phyloP scores from a whole-genome alignment of 2,888 invertebrate genomes.

The Idaea dimidiata region DNA sequence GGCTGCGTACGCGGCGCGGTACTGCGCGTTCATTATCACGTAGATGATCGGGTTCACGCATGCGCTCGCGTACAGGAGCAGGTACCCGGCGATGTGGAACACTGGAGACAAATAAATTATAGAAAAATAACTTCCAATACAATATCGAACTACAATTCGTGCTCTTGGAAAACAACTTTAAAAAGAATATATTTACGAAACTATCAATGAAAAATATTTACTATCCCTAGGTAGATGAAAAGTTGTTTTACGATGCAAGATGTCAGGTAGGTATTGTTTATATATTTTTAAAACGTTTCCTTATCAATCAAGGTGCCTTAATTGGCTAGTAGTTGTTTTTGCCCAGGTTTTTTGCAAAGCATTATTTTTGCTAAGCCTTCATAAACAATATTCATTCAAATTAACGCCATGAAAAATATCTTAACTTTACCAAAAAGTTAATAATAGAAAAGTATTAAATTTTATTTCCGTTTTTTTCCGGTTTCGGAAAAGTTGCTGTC shows the following conservation, averaged over 20 bases:
- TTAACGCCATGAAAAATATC: not conserved
- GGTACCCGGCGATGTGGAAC: constrained; percentile 89
- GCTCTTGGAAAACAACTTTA: no score
- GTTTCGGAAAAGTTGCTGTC: not conserved
- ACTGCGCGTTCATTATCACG: constrained; percentile 97
- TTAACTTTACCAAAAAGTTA: not conserved
- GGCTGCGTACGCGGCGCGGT: constrained; percentile 92
- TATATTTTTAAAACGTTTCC: no score
- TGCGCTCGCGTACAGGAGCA: constrained; percentile 92
- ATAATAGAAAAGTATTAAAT: no score
- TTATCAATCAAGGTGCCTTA: not conserved
- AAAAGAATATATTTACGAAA: no score
- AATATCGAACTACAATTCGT: no score
- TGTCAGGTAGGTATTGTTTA: no score
- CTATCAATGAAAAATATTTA: no score
- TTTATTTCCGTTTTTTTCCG: not conserved
- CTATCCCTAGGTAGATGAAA: no score
- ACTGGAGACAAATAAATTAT: constrained; percentile 71
- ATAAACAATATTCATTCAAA: not conserved
- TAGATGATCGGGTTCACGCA: constrained; percentile 97
- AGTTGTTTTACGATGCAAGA: no score
- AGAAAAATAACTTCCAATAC: no score
- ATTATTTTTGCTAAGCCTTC: not conserved
- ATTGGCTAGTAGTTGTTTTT: not conserved
- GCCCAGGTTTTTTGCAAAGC: not conserved